These are phyloP conservation scores for Drepana falcataria DNA, from an alignment of 2,888 invertebrate genomes.

Conservation along the genomic window DNA sequence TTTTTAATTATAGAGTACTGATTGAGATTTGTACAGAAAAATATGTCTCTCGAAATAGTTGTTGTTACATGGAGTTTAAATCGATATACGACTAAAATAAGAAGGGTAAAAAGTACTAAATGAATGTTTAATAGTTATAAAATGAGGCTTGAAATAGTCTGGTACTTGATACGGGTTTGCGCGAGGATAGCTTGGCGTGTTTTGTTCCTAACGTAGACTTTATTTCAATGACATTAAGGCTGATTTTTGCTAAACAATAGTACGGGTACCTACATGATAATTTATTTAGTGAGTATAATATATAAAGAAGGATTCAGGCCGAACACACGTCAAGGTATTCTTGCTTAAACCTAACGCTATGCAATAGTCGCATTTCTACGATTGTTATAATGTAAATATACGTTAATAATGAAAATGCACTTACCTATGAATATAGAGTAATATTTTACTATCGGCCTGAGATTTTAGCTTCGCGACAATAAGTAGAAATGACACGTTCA, in stretches of 20 bases:
- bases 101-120: conserved; percentile 12
- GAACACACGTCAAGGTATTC: conserved; percentile 48
- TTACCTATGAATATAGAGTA: conserved; percentile 41
- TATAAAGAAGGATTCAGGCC: conserved; percentile 29
- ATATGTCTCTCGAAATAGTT: conserved; percentile 5
- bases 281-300: conserved; percentile 31
- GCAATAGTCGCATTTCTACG: conserved; percentile 15
- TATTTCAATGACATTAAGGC: conserved; percentile 66
- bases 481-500: conserved; percentile 16
- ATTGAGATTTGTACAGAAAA: conserved; percentile 56
- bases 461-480: conserved; percentile 55
- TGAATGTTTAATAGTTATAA: conserved; percentile 24
- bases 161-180: conserved; percentile 25
- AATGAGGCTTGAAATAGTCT: conserved; percentile 36
- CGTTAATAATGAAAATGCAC: conserved; percentile 30
- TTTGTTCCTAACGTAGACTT: conserved; percentile 71
- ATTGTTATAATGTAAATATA: conserved; percentile 44
- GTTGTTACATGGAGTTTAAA: conserved; percentile 29
- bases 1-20: conserved; percentile 25
- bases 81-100: conserved; percentile 42
- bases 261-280: conserved; percentile 57
- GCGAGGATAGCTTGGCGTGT: conserved; percentile 63
- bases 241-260: conserved; percentile 63
- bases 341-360: conserved; percentile 31
- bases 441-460: conserved; percentile 35